Base-by-base conservation (phyloP, 2,888 invertebrate genomes). In the Drosophila rellima region DNA sequence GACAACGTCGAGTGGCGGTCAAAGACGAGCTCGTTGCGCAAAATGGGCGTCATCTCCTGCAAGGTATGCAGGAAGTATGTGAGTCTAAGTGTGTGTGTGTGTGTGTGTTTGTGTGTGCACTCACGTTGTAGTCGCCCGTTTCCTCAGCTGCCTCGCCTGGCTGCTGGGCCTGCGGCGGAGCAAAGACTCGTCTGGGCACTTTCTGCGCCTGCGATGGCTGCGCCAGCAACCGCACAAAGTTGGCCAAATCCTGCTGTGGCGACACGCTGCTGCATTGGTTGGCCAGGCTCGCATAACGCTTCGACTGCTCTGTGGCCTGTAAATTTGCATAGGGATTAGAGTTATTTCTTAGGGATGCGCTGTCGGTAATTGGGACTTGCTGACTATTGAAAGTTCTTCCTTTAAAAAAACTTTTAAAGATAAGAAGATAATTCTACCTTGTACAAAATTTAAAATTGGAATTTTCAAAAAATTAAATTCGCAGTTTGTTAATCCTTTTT, bases 11-110 rank as follows among this genome's bases (percentile, higher is more conserved):
- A 95, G 77, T 96, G 94, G 68, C 96, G 94, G 92, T 98, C 96
- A 91, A 96, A 94, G 66, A 98, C 95, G 91, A 98, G 94, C 92
- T 98, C 98, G 88, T 97, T 96, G 85, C 96, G 95, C 76, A 97
- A 93, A 10, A 95, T 94, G 10, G 96, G 97, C 93, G 94, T 94
- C 85, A 94, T 95, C 87, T 95, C 95, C 95, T 96, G 78, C 44
- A 71, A 37, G 15, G 20, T 31, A 15, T 13, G 17, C 31, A 31
- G 39, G 31, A 20, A 56, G 8, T 39, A 13, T 13, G 13, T 31
- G 18, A 17, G 5, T n/a, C n/a, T 20, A 5, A 29, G 18, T 33
- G 17, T 31, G 15, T 40, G 6, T 33, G 31, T 18, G 13, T 13
- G 4, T 26, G n/a, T 17, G 4, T 29, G 20, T 20, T 29, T n/a